A percentile compares a stretch with the other conserved stretches of the same genome.
Evolutionary conservation across 2,797 vertebrate genomes (phyloP).

Genomic region (Protosalanx chinensis): DNA sequence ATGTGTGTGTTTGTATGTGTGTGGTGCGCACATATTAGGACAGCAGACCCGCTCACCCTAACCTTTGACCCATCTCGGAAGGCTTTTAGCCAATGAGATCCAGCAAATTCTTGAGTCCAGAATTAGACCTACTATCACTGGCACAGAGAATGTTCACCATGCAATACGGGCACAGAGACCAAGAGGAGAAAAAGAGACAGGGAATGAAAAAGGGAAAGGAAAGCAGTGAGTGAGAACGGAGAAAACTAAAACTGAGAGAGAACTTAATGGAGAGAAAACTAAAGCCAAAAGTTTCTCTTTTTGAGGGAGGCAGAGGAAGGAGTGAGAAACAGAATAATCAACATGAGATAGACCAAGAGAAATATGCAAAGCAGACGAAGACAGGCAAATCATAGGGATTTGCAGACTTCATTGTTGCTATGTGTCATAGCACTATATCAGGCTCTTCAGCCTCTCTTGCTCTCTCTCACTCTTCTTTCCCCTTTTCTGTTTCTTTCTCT

Average conservation of each 20-base stretch:
- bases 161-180: constrained; percentile 34
- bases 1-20: neutral
- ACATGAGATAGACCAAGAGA: neutral
- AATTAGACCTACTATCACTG: constrained; percentile 67
- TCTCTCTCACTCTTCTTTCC: neutral
- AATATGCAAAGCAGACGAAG: neutral
- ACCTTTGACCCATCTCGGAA: constrained; percentile 44
- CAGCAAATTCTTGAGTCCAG: constrained; percentile 48
- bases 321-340: neutral
- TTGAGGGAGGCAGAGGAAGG: neutral
- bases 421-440: neutral
- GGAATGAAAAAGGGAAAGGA: neutral
- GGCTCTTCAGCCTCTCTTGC: constrained; percentile 6
- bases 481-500: neutral
- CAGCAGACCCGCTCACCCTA: constrained; percentile 2
- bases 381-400: constrained; percentile 1
- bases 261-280: too few species aligned
- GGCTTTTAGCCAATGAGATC: constrained; percentile 42
- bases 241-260: neutral
- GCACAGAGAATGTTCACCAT: constrained; percentile 49
- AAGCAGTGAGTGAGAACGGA: neutral
- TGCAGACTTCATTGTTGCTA: neutral
- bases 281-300: too few species aligned
- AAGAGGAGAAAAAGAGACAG: neutral
- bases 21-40: constrained; percentile 24